phyloP scores from a whole-genome alignment of 2,113 vertebrate genomes.

The Indicator indicator region DNA sequence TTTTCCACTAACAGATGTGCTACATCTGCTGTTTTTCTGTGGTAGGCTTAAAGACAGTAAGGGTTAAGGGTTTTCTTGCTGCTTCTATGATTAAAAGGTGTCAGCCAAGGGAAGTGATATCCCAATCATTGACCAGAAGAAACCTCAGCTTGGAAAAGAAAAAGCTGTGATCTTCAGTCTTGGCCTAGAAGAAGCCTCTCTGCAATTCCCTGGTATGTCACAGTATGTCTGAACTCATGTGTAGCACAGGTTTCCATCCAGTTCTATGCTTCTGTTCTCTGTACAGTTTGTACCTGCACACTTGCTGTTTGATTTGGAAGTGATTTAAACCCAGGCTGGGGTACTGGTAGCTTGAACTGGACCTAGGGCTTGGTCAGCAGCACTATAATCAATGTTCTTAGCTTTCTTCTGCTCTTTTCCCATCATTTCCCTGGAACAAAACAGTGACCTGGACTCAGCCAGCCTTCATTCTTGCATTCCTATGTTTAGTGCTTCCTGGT shows the following conservation, averaged over 20 bases:
- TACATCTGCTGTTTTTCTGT: neutral
- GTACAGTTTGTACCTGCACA: too few species aligned
- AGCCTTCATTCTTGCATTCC: accelerated
- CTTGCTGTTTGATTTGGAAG: neutral
- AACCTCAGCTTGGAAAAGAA: neutral
- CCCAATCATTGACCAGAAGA: neutral
- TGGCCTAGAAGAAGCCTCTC: neutral
- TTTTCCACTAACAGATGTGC: neutral
- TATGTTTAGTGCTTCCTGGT: neutral
- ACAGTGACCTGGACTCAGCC: neutral
- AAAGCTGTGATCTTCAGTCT: neutral
- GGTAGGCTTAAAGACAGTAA: neutral
- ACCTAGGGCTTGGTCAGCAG: neutral
- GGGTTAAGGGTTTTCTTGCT: neutral
- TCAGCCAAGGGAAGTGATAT: neutral
- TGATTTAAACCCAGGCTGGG: neutral
- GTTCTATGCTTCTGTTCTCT: neutral
- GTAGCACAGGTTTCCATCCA: neutral
- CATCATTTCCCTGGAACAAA: neutral
- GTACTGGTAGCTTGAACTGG: neutral
- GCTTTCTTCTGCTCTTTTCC: neutral
- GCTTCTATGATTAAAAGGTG: neutral
- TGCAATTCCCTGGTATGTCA: neutral
- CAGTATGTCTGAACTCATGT: neutral
- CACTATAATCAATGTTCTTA: neutral